These are phyloP conservation scores for Xenotilapia longispinis DNA, from an alignment of 2,113 vertebrate genomes.

Conservation along the genomic window DNA sequence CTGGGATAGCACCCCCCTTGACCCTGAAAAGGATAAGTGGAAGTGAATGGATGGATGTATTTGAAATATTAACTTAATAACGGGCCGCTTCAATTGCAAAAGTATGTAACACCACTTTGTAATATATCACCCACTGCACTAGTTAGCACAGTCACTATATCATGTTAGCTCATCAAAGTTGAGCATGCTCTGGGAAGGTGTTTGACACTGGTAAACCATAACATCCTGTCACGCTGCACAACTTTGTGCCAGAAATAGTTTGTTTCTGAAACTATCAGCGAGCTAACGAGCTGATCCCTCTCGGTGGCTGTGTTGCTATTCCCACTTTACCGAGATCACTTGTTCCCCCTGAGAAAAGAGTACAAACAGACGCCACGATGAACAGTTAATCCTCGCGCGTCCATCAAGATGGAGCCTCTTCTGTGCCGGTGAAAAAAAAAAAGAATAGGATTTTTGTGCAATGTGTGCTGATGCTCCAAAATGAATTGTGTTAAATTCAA, in stretches of 20 bases:
- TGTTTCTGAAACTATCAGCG: background rate
- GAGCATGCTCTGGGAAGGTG: background rate
- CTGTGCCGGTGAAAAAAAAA: conserved; percentile 17
- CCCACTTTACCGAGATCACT: background rate
- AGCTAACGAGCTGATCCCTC: background rate
- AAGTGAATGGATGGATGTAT: background rate
- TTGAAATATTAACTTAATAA: background rate
- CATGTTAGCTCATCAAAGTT: background rate
- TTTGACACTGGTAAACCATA: background rate
- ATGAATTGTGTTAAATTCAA: conserved; percentile 4
- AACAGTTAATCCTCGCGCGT: conserved; percentile 8
- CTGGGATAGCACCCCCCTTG: background rate
- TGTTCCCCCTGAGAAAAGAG: background rate
- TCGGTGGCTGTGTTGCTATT: background rate
- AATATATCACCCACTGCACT: background rate
- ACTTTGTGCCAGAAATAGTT: background rate
- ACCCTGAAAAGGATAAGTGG: background rate
- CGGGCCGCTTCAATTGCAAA: background rate
- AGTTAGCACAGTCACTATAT: background rate
- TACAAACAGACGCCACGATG: conserved; percentile 3
- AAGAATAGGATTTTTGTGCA: conserved; percentile 35
- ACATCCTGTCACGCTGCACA: fast-evolving
- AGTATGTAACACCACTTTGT: background rate
- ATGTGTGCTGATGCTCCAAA: conserved; percentile 11
- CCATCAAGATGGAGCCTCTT: conserved; percentile 23